A percentile compares a stretch with the other conserved stretches of the same genome.
Evolutionary conservation across 2,113 vertebrate genomes (phyloP).

Genomic region (Sinocyclocheilus grahami): DNA sequence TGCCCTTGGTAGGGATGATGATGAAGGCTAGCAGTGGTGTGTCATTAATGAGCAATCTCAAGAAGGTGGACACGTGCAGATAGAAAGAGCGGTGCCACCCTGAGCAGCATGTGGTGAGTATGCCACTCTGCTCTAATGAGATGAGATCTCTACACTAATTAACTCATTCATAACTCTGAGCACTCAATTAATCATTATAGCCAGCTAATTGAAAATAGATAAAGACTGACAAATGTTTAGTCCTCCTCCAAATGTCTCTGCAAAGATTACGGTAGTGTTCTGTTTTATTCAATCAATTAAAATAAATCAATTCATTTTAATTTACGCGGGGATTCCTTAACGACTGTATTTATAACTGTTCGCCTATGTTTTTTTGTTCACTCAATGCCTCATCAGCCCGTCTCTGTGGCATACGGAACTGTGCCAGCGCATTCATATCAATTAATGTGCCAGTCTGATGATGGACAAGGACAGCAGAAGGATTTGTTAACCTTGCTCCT

Average conservation of each 20-base stretch:
- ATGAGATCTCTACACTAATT: slow-evolving; percentile 78
- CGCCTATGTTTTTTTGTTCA: neutral
- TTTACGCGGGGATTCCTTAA: slow-evolving; percentile 46
- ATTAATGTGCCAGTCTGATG: slow-evolving; percentile 48
- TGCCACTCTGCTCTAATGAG: slow-evolving; percentile 76
- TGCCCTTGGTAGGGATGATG: neutral
- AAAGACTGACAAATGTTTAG: slow-evolving; percentile 78
- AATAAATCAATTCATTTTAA: slow-evolving; percentile 58
- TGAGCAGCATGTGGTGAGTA: slow-evolving; percentile 66
- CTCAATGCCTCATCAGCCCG: slow-evolving; percentile 9
- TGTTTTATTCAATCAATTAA: slow-evolving; percentile 60
- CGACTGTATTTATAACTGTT: slow-evolving; percentile 44
- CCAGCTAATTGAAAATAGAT: slow-evolving; percentile 73
- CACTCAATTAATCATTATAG: slow-evolving; percentile 78
- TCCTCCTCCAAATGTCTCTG: slow-evolving; percentile 54
- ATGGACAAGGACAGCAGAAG: slow-evolving; percentile 50
- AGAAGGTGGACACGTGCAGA: slow-evolving; percentile 29
- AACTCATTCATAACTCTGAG: slow-evolving; percentile 82
- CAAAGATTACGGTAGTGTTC: slow-evolving; percentile 55
- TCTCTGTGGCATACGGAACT: neutral
- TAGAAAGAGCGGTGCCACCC: slow-evolving; percentile 49
- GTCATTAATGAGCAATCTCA: slow-evolving; percentile 2
- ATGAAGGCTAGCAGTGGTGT: slow-evolving; percentile 6
- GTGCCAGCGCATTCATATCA: slow-evolving; percentile 42
- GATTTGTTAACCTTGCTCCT: slow-evolving; percentile 49